Conservation (phyloP, 2,888 invertebrate species). For the Formica aserva region DNA sequence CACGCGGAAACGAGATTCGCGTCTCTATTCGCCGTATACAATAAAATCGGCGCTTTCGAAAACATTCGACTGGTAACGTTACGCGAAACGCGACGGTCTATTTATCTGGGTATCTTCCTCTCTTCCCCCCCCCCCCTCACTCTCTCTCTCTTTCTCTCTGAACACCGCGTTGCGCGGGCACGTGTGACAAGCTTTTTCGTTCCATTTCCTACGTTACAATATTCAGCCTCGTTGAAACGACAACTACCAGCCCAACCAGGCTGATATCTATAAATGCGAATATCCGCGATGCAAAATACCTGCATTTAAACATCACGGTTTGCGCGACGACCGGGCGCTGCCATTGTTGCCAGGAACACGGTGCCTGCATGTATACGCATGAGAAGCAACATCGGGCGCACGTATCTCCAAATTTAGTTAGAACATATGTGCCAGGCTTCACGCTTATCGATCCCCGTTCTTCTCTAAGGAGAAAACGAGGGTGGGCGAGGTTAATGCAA, state of each 20-base stretch:
- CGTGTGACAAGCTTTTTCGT: conserved; percentile 49
- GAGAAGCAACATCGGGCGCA: conserved; percentile 55
- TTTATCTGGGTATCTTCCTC: conserved; percentile 29
- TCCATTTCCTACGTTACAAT: conserved; percentile 51
- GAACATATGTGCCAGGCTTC: conserved; percentile 69
- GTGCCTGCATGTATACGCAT: conserved; percentile 52
- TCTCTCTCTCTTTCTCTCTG: not conserved
- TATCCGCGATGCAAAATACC: conserved; percentile 51
- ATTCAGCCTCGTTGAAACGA: conserved; percentile 52
- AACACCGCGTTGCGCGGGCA: not conserved
- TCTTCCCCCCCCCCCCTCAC: not conserved
- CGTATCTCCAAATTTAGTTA: conserved; percentile 68
- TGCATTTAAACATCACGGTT: conserved; percentile 53
- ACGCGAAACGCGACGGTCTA: conserved; percentile 26
- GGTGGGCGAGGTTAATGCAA: conserved; percentile 75
- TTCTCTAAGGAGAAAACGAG: conserved; percentile 64
- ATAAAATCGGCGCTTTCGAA: conserved; percentile 25
- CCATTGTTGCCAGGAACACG: conserved; percentile 50
- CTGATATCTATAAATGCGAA: conserved; percentile 54
- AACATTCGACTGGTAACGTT: conserved; percentile 21
- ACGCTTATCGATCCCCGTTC: conserved; percentile 77
- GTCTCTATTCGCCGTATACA: conserved; percentile 29
- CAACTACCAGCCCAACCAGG: conserved; percentile 30
- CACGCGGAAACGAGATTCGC: conserved; percentile 39
- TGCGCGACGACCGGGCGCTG: conserved; percentile 20